phyloP scores from a whole-genome alignment of 2,113 vertebrate species.

The Tychaedon coryphoeus region DNA sequence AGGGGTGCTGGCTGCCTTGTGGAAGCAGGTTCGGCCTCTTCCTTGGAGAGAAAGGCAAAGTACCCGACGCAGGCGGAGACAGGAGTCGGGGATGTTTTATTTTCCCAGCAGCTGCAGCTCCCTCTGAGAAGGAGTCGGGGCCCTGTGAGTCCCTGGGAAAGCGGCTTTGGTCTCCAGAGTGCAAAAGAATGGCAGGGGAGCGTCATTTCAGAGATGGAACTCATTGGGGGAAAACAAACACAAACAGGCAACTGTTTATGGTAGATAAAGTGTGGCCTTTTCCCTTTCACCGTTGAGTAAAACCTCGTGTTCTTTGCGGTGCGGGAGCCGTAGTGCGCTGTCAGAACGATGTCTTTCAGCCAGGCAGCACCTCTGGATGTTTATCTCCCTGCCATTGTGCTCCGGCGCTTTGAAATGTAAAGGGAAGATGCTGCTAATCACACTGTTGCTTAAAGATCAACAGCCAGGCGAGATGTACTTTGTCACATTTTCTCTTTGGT shows the following conservation, averaged over 20 bases:
- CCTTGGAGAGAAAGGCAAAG: background rate
- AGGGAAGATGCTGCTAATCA: constrained; percentile 32
- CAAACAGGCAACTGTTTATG: constrained; percentile 22
- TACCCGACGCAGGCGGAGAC: background rate
- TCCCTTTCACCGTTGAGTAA: constrained; percentile 44
- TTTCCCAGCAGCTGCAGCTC: background rate
- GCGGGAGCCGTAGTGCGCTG: background rate
- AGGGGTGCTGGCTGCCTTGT: background rate
- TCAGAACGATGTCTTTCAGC: constrained; percentile 40
- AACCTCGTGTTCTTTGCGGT: constrained; percentile 15
- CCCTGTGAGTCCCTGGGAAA: background rate
- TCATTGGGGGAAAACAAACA: constrained; percentile 3
- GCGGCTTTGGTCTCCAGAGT: background rate
- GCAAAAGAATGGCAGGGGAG: background rate
- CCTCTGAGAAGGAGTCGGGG: background rate
- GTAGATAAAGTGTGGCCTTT: constrained; percentile 27
- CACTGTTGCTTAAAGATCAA: constrained; percentile 58
- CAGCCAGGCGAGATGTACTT: constrained; percentile 49
- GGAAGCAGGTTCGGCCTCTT: background rate
- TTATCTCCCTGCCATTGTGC: constrained; percentile 50
- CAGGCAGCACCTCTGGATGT: constrained; percentile 46
- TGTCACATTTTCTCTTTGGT: constrained; percentile 56
- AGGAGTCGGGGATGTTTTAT: background rate
- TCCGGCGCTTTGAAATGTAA: constrained; percentile 49
- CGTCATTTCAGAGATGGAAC: background rate